Conservation (phyloP, 1,140 invertebrate genomes). For the Drosophila tropicalis region DNA sequence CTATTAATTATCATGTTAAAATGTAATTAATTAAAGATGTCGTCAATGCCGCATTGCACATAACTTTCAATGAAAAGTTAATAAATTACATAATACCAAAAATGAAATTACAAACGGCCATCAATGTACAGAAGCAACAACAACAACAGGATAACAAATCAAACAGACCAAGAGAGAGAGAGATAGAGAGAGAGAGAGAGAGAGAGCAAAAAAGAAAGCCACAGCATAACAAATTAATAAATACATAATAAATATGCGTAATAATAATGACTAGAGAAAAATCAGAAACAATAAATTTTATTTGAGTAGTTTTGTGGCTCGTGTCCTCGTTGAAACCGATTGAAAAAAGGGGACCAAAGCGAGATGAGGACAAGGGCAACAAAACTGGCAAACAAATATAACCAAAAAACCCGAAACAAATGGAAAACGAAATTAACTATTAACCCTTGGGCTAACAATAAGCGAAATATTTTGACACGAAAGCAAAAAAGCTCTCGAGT, state of each 20-base stretch:
- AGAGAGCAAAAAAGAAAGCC: conserved; percentile 40
- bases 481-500: no score
- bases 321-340: not conserved
- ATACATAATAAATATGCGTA: conserved; percentile 78
- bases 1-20: conserved; percentile 82
- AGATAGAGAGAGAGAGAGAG: conserved; percentile 24
- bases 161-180: conserved; percentile 44
- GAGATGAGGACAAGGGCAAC: conserved; percentile 30
- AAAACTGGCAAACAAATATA: not conserved
- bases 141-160: conserved; percentile 68
- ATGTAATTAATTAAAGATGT: conserved; percentile 82
- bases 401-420: not conserved
- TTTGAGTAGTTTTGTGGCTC: conserved; percentile 60
- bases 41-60: conserved; percentile 68
- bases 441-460: not conserved
- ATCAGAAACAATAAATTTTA: conserved; percentile 80
- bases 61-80: conserved; percentile 82
- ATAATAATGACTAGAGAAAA: conserved; percentile 81
- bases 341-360: conserved; percentile 43
- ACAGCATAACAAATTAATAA: conserved; percentile 79
- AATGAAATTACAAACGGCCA: conserved; percentile 77
- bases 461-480: no score
- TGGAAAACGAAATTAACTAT: not conserved
- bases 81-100: conserved; percentile 81
- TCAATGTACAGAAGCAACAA: conserved; percentile 59